Conservation (phyloP, 2,113 vertebrate species). For the Marcusenius ussheri region DNA sequence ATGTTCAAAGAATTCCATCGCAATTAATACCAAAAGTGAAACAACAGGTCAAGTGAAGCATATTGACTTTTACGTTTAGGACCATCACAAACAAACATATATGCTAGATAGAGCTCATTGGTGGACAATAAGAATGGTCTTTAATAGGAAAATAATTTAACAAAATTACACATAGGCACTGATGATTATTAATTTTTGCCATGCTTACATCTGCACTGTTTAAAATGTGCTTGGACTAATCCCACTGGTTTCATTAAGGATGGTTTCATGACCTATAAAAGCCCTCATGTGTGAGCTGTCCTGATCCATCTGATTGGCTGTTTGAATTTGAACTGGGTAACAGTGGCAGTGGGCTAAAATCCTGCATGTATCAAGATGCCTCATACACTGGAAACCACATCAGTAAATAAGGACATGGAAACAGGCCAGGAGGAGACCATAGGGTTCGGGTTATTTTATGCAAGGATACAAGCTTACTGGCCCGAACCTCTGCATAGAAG, state of each 20-base stretch:
- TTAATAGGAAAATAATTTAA: not conserved
- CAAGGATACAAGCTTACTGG: not conserved
- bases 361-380: not conserved
- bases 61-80: not conserved
- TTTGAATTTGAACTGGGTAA: not conserved
- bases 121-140: not conserved
- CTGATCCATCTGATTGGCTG: not conserved
- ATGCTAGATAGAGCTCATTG: not conserved
- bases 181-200: not conserved
- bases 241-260: not conserved
- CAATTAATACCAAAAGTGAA: not conserved
- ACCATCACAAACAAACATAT: not conserved
- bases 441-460: not conserved
- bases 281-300: not conserved
- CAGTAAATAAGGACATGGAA: not conserved
- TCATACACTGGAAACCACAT: not conserved
- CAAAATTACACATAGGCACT: not conserved
- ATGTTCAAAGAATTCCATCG: not conserved
- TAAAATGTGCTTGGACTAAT: not conserved
- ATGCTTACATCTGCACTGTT: not conserved
- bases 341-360: not conserved
- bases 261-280: not conserved
- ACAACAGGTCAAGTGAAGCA: not conserved
- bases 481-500: not conserved
- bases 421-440: not conserved